A percentile compares a stretch with the other conserved stretches of the same genome.
Evolutionary conservation across 2,113 vertebrate genomes (phyloP).

Genomic region (Ptychochromis oligacanthus): DNA sequence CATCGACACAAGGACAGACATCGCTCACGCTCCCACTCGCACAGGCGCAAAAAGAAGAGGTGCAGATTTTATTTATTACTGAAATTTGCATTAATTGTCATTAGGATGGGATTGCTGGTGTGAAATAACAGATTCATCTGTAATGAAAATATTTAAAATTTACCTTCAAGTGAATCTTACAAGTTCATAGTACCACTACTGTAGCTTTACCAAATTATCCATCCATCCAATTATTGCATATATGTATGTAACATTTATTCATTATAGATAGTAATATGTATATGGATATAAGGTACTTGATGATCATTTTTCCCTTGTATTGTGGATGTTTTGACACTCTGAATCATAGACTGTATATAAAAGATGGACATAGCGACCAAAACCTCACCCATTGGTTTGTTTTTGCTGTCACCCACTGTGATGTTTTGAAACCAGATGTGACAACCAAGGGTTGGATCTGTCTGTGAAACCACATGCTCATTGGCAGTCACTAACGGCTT

Average conservation of each 20-base stretch:
- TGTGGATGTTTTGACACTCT: not conserved
- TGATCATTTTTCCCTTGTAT: not conserved
- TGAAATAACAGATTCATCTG: not conserved
- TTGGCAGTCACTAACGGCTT: no score
- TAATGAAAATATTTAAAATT: not conserved
- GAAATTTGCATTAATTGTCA: not conserved
- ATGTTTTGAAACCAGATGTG: no score
- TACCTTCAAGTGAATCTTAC: not conserved
- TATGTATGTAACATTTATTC: not conserved
- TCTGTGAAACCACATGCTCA: no score
- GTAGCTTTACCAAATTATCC: not conserved
- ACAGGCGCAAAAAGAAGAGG: slow-evolving; percentile 82
- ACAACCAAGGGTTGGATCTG: no score
- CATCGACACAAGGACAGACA: slow-evolving; percentile 82
- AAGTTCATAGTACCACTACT: not conserved
- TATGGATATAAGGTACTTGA: not conserved
- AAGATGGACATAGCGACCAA: not conserved
- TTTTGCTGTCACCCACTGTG: no score
- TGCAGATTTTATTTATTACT: slow-evolving; percentile 25
- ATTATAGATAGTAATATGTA: not conserved
- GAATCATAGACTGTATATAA: not conserved
- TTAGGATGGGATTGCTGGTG: not conserved
- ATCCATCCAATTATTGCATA: not conserved
- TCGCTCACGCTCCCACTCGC: slow-evolving; percentile 82
- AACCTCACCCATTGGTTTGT: not conserved